Evolutionary conservation across 2,888 invertebrate species (phyloP).

Genomic region (Camptogramma bilineatum): DNA sequence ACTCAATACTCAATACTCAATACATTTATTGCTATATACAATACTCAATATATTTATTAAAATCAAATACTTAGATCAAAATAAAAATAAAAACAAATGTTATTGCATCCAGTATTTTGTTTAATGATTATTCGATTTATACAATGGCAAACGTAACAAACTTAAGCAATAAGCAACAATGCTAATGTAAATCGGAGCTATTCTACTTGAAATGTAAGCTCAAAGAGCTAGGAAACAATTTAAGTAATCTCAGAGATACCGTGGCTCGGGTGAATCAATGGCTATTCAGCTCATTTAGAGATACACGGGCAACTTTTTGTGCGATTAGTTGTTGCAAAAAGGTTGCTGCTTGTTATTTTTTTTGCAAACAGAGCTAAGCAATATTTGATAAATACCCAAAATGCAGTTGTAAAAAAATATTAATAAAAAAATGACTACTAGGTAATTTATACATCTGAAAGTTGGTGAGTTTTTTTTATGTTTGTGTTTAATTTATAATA

Average conservation of each 20-base stretch:
- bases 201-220: conserved; percentile 17
- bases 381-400: no score
- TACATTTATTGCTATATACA: no score
- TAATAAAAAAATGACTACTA: no score
- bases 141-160: neutral
- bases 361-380: no score
- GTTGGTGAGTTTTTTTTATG: no score
- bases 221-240: conserved; percentile 25
- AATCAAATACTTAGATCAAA: neutral
- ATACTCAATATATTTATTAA: no score
- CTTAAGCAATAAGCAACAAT: conserved; percentile 6
- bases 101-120: no score
- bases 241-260: conserved; percentile 23
- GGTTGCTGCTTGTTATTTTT: neutral
- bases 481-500: no score
- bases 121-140: neutral
- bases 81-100: no score
- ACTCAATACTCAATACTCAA: no score
- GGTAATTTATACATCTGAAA: no score
- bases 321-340: neutral
- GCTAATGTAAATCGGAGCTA: conserved; percentile 11
- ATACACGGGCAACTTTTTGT: conserved; percentile 10
- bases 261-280: conserved; percentile 22
- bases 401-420: no score
- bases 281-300: conserved; percentile 15